A percentile compares a stretch with the other conserved stretches of the same genome.
Conservation (phyloP, 2,113 vertebrate genomes). For the Neolamprologus toae region DNA sequence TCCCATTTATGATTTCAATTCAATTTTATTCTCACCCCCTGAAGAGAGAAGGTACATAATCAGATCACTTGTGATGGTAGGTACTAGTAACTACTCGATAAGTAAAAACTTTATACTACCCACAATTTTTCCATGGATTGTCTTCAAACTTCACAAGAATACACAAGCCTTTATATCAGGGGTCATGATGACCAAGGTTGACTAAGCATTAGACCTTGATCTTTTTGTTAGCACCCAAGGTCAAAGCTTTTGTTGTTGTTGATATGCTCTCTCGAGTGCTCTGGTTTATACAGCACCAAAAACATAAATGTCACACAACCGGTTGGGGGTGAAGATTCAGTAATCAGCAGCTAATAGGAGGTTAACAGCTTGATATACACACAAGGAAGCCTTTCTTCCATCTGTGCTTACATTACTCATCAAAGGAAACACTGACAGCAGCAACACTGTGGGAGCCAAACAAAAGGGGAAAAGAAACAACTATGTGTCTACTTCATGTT, state of each 20-base stretch:
- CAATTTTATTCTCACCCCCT: neutral
- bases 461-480: neutral
- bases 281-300: neutral
- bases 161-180: neutral
- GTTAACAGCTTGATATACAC: neutral
- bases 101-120: neutral
- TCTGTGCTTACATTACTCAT: neutral
- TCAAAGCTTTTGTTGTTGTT: neutral
- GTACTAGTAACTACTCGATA: neutral
- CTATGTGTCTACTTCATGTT: conserved; percentile 29
- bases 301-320: neutral
- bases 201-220: neutral
- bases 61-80: neutral
- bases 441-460: neutral
- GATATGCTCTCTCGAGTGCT: neutral
- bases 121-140: neutral
- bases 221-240: neutral
- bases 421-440: neutral
- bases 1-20: neutral
- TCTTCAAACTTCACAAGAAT: neutral
- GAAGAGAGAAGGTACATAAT: neutral
- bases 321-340: neutral
- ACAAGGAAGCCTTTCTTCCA: neutral
- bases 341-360: neutral
- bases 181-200: neutral